Base-by-base conservation (phyloP, 2,113 vertebrate genomes). In the Odontophorus gujanensis region DNA sequence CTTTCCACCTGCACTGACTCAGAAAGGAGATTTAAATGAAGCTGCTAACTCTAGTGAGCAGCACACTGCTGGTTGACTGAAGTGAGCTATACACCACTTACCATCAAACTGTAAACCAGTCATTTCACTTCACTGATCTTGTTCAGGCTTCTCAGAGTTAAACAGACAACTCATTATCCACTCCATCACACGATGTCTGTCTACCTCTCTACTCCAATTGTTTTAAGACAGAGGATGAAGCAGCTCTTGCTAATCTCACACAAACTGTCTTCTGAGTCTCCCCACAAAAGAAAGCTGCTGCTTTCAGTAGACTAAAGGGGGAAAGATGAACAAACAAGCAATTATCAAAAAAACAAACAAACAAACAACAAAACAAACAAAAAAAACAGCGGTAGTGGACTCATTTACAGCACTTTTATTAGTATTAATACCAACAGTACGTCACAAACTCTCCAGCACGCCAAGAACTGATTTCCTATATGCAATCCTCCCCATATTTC, bases 161-260 rank as follows among this genome's bases (percentile, higher is more conserved):
- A 95, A 94, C 83, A 88, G 92, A 90, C 90, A 96, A 79, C 75
- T 92, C 68, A 91, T 94, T 92, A 95, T 75, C 90, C 73, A 87
- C n/a, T 89, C 76, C 51, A 90, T 93, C 94, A 93, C 94, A 90
- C 47, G 47, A 65, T 83, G 68, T 48, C 87, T 85, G 67, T 90
- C 91, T 79, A 74, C 58, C 25, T 91, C 81, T 94, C 75, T 90
- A 61, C 51, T 85, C 53, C 61, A 59, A 55, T 45, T 86, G 62
- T 89, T 94, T 89, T 53, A 91, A 81, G 94, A 96, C 68, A 88
- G 1, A n/a, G 55, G 45, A 94, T 47, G 63, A 87, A 91, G 69
- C 50, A 59, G 89, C 87, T 92, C 74, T 57, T 59, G 43, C 45
- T 42, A 30, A 30, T 43, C 71, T 80, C 47, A 74, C 5, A 69